Conservation (phyloP, 2,888 invertebrate species). For the Cerastoderma edule region DNA sequence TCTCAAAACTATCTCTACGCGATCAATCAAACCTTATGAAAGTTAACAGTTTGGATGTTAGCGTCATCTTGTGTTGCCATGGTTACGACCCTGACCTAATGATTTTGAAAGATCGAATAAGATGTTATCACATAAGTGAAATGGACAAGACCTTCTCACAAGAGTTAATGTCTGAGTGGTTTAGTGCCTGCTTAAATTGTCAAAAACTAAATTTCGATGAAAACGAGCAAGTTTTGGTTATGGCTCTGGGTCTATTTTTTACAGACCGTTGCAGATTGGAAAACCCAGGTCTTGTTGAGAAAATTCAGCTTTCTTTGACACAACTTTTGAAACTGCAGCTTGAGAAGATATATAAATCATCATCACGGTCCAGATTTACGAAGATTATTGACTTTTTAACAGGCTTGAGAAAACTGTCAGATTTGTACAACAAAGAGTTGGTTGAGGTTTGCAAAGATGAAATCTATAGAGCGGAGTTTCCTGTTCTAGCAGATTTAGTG, state of each 20-base stretch:
- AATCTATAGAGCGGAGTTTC: constrained; percentile 38
- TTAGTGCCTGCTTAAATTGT: constrained; percentile 19
- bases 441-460: constrained; percentile 52
- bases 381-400: constrained; percentile 47
- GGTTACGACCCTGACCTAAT: constrained; percentile 14
- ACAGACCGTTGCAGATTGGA: constrained; percentile 49
- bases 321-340: constrained; percentile 30
- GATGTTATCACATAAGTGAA: constrained; percentile 46
- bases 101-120: constrained; percentile 19
- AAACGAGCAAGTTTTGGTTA: constrained; percentile 45
- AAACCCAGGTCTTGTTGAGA: constrained; percentile 41
- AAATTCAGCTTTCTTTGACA: constrained; percentile 40
- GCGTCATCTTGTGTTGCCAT: constrained; percentile 35
- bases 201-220: constrained; percentile 37
- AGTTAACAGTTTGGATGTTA: constrained; percentile 38
- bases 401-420: constrained; percentile 31
- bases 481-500: constrained; percentile 46
- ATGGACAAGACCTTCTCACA: constrained; percentile 42
- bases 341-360: background rate
- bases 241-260: constrained; percentile 37
- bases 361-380: constrained; percentile 28
- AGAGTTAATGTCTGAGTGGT: constrained; percentile 1
- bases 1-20: constrained; percentile 33
- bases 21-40: constrained; percentile 54
- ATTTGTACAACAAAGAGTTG: constrained; percentile 39